Evolutionary conservation across 2,888 invertebrate genomes (phyloP).

Genomic region (Nephrocerus scutellatus): DNA sequence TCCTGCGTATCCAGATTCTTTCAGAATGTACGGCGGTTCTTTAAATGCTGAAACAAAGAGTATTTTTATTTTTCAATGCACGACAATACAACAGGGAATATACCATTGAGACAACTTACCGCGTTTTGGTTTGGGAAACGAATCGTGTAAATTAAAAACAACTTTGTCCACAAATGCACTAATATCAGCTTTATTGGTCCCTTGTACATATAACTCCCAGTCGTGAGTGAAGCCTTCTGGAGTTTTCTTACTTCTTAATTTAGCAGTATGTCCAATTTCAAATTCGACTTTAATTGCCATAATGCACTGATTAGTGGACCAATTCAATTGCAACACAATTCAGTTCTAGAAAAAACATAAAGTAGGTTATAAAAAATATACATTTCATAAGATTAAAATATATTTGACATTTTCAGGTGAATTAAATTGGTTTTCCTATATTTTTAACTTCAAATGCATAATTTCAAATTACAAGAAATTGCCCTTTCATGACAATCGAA

Average conservation of each 20-base stretch:
- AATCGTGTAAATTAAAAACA: slow-evolving; percentile 83
- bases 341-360: too few relatives aligned
- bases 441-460: too few relatives aligned
- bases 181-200: slow-evolving; percentile 79
- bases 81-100: neutral
- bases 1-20: slow-evolving; percentile 94
- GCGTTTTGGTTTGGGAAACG: slow-evolving; percentile 86
- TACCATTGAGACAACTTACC: slow-evolving; percentile 53
- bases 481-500: too few relatives aligned
- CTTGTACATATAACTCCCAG: slow-evolving; percentile 92
- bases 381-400: too few relatives aligned
- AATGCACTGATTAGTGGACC: too few relatives aligned
- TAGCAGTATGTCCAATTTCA: slow-evolving; percentile 88
- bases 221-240: slow-evolving; percentile 93
- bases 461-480: too few relatives aligned
- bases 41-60: slow-evolving; percentile 65
- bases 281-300: slow-evolving; percentile 74
- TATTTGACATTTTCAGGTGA: too few relatives aligned
- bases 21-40: slow-evolving; percentile 82
- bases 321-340: too few relatives aligned
- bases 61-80: neutral
- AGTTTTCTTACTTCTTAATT: slow-evolving; percentile 70
- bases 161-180: slow-evolving; percentile 88
- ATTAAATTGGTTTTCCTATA: too few relatives aligned
- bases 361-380: too few relatives aligned